Percentiles rank a stretch among this genome's conserved stretches.
These are phyloP conservation scores for Cataglyphis rosenhaueri DNA, from an alignment of 2,888 invertebrate genomes.

Conservation along the genomic window DNA sequence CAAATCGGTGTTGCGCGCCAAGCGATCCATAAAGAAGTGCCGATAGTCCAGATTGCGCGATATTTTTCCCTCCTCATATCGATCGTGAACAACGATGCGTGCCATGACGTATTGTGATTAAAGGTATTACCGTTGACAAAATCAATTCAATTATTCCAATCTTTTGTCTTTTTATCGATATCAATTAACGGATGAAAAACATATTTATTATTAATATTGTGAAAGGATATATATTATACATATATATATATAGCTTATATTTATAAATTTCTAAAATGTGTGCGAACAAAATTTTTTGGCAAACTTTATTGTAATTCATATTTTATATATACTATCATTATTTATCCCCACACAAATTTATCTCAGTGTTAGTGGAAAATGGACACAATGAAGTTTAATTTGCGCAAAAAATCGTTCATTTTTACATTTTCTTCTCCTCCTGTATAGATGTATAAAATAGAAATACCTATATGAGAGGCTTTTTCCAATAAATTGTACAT, in stretches of 20 bases:
- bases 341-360: conserved; percentile 2
- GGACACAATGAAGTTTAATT: conserved; percentile 13
- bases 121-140: conserved; percentile 49
- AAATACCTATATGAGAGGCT: neutral
- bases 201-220: neutral
- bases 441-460: neutral
- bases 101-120: conserved; percentile 54
- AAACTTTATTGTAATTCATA: neutral
- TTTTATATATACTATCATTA: neutral
- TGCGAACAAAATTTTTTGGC: neutral
- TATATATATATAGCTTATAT: neutral
- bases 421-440: conserved; percentile 1
- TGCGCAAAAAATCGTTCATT: conserved; percentile 39
- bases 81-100: conserved; percentile 44
- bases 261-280: conserved; percentile 8
- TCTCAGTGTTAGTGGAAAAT: conserved; percentile 14
- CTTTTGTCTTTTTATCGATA: neutral
- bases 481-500: conserved; percentile 43
- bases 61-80: conserved; percentile 14
- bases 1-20: conserved; percentile 53
- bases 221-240: neutral
- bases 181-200: neutral
- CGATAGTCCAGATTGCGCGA: conserved; percentile 50
- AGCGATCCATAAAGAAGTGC: conserved; percentile 58
- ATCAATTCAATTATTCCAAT: conserved; percentile 29